phyloP scores from a whole-genome alignment of 2,888 invertebrate species.

The Terebella lapidaria region DNA sequence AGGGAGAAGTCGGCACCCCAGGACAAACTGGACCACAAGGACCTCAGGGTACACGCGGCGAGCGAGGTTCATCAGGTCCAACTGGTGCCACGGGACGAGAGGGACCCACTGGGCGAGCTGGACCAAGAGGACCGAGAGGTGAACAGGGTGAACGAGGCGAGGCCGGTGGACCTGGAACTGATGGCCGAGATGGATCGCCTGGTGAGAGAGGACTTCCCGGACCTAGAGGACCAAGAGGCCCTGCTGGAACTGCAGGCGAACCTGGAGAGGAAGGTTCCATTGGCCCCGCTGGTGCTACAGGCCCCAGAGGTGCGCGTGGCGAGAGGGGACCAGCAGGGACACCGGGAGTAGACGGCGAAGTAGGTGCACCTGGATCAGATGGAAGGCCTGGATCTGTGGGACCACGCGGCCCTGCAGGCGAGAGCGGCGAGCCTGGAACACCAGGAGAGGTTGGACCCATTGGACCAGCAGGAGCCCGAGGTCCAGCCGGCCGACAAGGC shows the following conservation, averaged over 20 bases:
- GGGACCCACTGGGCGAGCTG: constrained; percentile 7
- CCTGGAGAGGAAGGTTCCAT: constrained; percentile 2
- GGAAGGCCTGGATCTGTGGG: constrained; percentile 8
- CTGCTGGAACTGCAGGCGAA: constrained; percentile 2
- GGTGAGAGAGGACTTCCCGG: constrained; percentile 12
- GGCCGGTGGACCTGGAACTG: constrained; percentile 10
- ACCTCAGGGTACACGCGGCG: constrained; percentile 3
- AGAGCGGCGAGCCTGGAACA: constrained; percentile 7
- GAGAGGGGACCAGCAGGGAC: neutral
- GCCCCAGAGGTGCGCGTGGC: neutral
- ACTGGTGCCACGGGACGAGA: constrained; percentile 4
- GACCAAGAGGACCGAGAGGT: constrained; percentile 7
- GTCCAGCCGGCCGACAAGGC: neutral
- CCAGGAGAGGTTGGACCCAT: constrained; percentile 10
- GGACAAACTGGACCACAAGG: constrained; percentile 1
- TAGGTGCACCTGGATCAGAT: constrained; percentile 9
- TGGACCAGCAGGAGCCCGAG: neutral
- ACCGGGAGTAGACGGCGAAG: neutral
- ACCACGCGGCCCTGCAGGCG: neutral
- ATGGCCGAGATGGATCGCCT: constrained; percentile 11
- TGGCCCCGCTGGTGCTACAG: neutral
- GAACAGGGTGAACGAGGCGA: constrained; percentile 11
- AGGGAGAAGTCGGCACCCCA: neutral
- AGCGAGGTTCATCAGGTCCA: constrained; percentile 9
- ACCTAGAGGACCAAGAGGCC: constrained; percentile 11